Conservation (phyloP, 2,888 invertebrate genomes). For the Lomographa bimaculata region DNA sequence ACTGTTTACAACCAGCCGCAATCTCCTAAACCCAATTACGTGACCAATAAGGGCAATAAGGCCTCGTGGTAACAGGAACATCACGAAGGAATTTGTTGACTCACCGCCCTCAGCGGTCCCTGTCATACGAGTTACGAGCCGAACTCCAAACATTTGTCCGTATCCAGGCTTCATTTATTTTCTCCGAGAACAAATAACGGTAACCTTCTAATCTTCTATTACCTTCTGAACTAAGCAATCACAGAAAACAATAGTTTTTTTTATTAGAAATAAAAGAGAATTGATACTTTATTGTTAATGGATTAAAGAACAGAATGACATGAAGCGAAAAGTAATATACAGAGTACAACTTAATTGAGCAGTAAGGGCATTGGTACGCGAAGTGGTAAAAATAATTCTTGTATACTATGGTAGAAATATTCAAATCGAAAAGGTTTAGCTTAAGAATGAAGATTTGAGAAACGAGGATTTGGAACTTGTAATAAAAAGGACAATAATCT, state of each 20-base stretch:
- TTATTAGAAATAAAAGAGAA: constrained; percentile 28
- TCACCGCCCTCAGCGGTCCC: constrained; percentile 25
- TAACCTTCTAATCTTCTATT: constrained; percentile 63
- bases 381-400: too few relatives aligned
- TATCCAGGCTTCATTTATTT: constrained; percentile 36
- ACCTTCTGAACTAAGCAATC: constrained; percentile 43
- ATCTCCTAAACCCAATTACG: constrained; percentile 36
- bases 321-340: constrained; percentile 16
- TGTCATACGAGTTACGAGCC: constrained; percentile 19
- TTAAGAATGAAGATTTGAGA: too few relatives aligned
- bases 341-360: constrained; percentile 3
- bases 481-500: too few relatives aligned
- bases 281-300: constrained; percentile 32
- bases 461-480: too few relatives aligned
- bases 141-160: constrained; percentile 27
- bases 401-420: too few relatives aligned
- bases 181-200: constrained; percentile 37
- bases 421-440: too few relatives aligned
- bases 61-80: constrained; percentile 21
- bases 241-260: constrained; percentile 50
- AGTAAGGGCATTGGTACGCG: constrained; percentile 7
- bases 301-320: constrained; percentile 33
- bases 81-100: constrained; percentile 38
- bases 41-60: constrained; percentile 35
- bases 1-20: constrained; percentile 10